phyloP scores from a whole-genome alignment of 2,797 vertebrate species.

The Bradypus variegatus region DNA sequence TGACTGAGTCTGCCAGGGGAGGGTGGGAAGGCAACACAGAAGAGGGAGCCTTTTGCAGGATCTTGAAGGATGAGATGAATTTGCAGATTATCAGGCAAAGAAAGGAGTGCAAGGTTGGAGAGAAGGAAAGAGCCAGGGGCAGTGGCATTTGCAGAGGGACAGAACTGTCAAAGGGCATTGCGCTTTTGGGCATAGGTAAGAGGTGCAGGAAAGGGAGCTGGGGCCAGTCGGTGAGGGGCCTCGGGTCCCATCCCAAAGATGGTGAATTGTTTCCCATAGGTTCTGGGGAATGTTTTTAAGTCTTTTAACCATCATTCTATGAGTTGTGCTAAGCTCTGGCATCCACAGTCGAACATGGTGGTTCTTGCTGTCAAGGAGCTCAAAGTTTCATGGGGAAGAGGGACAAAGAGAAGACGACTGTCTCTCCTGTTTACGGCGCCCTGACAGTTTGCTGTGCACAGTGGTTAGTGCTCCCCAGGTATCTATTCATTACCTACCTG shows the following conservation, averaged over 20 bases:
- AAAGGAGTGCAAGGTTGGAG: not conserved
- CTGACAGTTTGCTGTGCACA: accelerated
- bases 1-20: not conserved
- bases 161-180: not conserved
- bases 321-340: not conserved
- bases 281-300: not conserved
- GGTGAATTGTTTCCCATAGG: not conserved
- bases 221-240: not conserved
- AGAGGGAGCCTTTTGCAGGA: not conserved
- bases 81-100: not conserved
- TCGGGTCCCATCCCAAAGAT: not conserved
- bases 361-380: not conserved
- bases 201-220: not conserved
- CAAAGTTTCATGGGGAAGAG: not conserved
- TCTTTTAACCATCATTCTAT: not conserved
- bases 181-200: not conserved
- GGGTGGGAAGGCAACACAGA: not conserved
- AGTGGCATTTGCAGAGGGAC: too few species aligned
- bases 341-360: not conserved
- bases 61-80: not conserved
- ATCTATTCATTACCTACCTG: too few species aligned
- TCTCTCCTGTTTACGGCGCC: not conserved
- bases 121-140: not conserved
- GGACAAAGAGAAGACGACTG: not conserved
- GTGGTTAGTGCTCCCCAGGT: not conserved